Base-by-base conservation (phyloP, 2,888 invertebrate species). In the Agrypnus murinus region DNA sequence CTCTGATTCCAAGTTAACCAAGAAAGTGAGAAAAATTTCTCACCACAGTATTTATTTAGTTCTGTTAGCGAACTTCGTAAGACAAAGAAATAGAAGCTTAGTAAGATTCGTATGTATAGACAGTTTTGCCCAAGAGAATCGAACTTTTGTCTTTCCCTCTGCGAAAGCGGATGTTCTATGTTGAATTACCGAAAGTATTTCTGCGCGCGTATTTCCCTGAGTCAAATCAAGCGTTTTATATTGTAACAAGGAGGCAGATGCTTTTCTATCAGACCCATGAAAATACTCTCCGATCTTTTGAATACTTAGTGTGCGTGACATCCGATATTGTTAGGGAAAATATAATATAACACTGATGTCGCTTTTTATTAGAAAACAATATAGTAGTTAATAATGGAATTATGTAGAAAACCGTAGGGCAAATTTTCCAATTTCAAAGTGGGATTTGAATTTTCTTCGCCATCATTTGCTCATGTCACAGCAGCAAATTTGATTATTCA, bases 171-270 rank as follows among this genome's bases (percentile, higher is more conserved):
- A 10, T 45, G 45, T 46, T 14, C 46, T 19, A 15, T 19, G 46
- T 19, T 19, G 46, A 46, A 46, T 46, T 46, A 46, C 46, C 7
- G 46, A 15, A 25, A 10, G 15, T 15, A 46, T 46, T 46, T 46
- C 46, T 46, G 17, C 15, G 46, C 15, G 46, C 12, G 46, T 19
- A 19, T 19, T 46, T 46, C 5, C 46, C 14, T 17, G 46, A 2
- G 46, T 46, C 46, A 46, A 46, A 46, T 46, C 46, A 46, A 46
- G 46, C 46, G 46, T 46, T 46, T 46, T 46, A 46, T 46, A 46
- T 46, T 14, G 46, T 19, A 46, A 9, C 46, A 46, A 19, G 25
- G 5, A 25, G 46, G 46, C 46, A 46, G 46, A 46, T 46, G 14
- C 46, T 15, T 46, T 46, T 19, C 46, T 9, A 46, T 46, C 17